Percentiles rank a stretch among this genome's conserved stretches.
These are phyloP conservation scores for Phenganax stokvisi DNA, from an alignment of 92 coral and sea anemone species.

Conservation along the genomic window DNA sequence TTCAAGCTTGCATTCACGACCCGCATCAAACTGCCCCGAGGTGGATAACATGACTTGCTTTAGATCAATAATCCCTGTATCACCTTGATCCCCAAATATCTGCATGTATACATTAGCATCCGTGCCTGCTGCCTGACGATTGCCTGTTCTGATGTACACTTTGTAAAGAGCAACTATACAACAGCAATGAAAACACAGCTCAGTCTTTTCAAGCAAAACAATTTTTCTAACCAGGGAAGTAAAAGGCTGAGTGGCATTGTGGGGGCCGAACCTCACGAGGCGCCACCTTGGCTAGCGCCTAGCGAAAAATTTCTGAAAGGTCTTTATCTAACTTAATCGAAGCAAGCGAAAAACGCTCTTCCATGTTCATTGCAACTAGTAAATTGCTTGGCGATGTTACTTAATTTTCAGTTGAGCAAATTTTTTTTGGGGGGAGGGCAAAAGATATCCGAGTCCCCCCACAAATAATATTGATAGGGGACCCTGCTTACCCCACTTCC, in stretches of 20 bases:
- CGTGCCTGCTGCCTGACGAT: constrained; percentile 74
- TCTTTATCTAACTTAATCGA: too few relatives aligned
- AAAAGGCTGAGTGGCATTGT: background rate
- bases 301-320: too few relatives aligned
- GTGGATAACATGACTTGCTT: constrained; percentile 62
- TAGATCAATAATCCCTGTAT: constrained; percentile 88
- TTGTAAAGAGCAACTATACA: constrained; percentile 71
- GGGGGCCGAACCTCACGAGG: too few relatives aligned
- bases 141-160: constrained; percentile 72
- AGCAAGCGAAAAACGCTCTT: too few relatives aligned
- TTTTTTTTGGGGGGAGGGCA: too few relatives aligned
- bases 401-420: too few relatives aligned
- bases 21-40: constrained; percentile 28
- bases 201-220: background rate
- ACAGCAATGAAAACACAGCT: background rate
- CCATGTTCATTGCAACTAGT: too few relatives aligned
- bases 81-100: constrained; percentile 90
- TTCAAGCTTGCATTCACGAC: constrained; percentile 53
- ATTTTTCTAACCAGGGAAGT: background rate
- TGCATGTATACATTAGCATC: constrained; percentile 87
- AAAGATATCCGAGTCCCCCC: too few relatives aligned
- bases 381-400: too few relatives aligned
- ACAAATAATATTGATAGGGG: too few relatives aligned
- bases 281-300: background rate
- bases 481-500: too few relatives aligned